Conservation (phyloP, 2,888 invertebrate genomes). For the Acanthococcus lagerstroemiae region DNA sequence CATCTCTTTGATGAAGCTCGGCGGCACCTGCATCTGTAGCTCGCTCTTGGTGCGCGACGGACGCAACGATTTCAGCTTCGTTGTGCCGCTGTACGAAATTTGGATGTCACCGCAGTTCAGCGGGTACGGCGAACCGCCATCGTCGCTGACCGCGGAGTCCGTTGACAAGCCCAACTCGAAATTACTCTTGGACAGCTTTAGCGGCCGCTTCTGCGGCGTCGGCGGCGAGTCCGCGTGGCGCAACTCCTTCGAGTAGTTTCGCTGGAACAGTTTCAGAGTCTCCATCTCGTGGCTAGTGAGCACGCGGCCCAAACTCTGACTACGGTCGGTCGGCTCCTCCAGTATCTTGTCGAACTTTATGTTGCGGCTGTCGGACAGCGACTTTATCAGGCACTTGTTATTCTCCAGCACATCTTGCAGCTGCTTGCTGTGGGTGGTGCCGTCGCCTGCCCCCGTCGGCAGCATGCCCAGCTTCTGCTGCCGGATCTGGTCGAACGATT, state of each 20-base stretch:
- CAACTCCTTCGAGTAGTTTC: slow-evolving; percentile 32
- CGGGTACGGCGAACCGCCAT: slow-evolving; percentile 49
- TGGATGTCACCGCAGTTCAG: slow-evolving; percentile 64
- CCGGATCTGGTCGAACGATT: slow-evolving; percentile 28
- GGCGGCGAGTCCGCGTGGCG: neutral
- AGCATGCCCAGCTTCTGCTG: slow-evolving; percentile 12
- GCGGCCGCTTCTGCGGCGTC: slow-evolving; percentile 15
- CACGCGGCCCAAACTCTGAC: slow-evolving; percentile 28
- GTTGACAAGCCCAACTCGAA: slow-evolving; percentile 35
- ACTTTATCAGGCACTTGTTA: slow-evolving; percentile 26
- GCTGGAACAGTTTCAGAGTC: slow-evolving; percentile 27
- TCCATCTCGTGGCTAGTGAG: slow-evolving; percentile 26
- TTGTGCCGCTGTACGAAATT: slow-evolving; percentile 69
- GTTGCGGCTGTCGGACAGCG: slow-evolving; percentile 34
- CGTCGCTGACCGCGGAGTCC: neutral
- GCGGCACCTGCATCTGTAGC: slow-evolving; percentile 17
- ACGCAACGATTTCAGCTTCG: slow-evolving; percentile 56
- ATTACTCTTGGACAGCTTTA: slow-evolving; percentile 37
- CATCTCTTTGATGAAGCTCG: neutral
- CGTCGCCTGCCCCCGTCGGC: neutral
- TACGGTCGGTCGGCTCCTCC: slow-evolving; percentile 31
- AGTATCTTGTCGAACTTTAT: slow-evolving; percentile 28
- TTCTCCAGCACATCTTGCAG: slow-evolving; percentile 3
- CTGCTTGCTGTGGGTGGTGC: neutral
- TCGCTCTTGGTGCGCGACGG: slow-evolving; percentile 20